Conservation (phyloP, 35 echinoderm and acorn worm genomes). For the Holothuria glaberrima region DNA sequence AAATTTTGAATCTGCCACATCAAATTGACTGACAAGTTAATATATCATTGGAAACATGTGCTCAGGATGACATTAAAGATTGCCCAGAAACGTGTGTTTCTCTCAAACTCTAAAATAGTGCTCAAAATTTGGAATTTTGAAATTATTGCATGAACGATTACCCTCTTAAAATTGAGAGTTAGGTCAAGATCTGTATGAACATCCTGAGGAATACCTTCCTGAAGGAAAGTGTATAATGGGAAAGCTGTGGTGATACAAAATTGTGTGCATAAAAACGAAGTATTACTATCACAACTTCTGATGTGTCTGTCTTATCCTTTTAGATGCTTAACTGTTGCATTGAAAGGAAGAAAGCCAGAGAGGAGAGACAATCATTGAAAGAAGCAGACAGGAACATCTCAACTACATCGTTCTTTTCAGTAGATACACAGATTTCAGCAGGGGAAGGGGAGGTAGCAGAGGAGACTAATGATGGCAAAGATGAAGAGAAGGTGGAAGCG, state of each 20-base stretch:
- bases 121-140: no score
- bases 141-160: no score
- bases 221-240: neutral
- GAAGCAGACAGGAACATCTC: conserved; percentile 31
- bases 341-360: conserved; percentile 85
- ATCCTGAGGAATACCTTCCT: no score
- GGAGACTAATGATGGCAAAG: neutral
- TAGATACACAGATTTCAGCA: neutral
- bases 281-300: neutral
- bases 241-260: neutral
- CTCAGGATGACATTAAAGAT: no score
- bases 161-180: no score
- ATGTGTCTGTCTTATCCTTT: neutral
- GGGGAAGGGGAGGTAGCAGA: neutral
- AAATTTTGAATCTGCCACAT: no score
- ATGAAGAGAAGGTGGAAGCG: no score
- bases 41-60: no score
- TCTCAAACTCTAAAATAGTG: no score
- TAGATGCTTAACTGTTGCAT: conserved; percentile 99
- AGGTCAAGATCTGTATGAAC: no score
- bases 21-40: no score
- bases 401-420: conserved; percentile 15
- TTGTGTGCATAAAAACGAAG: neutral
- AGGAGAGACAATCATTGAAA: conserved; percentile 64
- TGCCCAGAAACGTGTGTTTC: no score